Evolutionary conservation across 2,113 vertebrate genomes (phyloP).

Genomic region (Lepisosteus oculatus): DNA sequence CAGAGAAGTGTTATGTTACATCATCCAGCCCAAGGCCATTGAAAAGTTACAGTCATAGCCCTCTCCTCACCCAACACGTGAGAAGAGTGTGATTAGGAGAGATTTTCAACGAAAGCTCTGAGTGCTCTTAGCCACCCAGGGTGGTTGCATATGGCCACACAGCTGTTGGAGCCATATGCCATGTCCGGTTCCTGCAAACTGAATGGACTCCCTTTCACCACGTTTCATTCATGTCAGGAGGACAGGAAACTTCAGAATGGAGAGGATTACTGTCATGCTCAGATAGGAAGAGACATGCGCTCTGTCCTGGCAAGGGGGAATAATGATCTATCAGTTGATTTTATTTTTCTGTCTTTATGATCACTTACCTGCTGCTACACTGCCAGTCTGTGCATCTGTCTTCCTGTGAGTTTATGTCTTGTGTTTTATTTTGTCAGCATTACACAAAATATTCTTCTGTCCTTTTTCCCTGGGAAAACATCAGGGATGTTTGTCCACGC

Average conservation of each 20-base stretch:
- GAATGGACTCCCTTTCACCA: slow-evolving; percentile 5
- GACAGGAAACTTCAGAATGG: slow-evolving; percentile 43
- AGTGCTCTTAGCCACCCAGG: slow-evolving; percentile 35
- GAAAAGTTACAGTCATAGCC: slow-evolving; percentile 37
- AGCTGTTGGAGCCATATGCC: slow-evolving; percentile 61
- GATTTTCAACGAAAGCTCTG: slow-evolving; percentile 60
- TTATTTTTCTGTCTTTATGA: too few relatives aligned
- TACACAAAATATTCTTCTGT: too few relatives aligned
- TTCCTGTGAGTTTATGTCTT: too few relatives aligned
- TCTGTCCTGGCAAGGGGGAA: too few relatives aligned
- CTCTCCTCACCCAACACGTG: too few relatives aligned
- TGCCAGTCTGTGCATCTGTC: too few relatives aligned
- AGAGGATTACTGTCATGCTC: slow-evolving; percentile 28
- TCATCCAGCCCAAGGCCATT: slow-evolving; percentile 35
- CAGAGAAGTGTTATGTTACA: slow-evolving; percentile 28
- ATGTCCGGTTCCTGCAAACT: slow-evolving; percentile 23
- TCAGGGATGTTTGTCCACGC: too few relatives aligned
- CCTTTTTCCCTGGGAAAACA: too few relatives aligned
- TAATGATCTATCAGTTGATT: too few relatives aligned
- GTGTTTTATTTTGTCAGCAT: too few relatives aligned
- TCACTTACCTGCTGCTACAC: too few relatives aligned
- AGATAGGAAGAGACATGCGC: too few relatives aligned
- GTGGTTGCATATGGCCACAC: slow-evolving; percentile 30
- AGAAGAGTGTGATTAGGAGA: slow-evolving; percentile 36
- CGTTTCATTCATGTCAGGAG: slow-evolving; percentile 30